Percentiles rank a stretch among this genome's conserved stretches.
These are phyloP conservation scores for Andricus grossulariae DNA, from an alignment of 1,140 invertebrate species.

Conservation along the genomic window DNA sequence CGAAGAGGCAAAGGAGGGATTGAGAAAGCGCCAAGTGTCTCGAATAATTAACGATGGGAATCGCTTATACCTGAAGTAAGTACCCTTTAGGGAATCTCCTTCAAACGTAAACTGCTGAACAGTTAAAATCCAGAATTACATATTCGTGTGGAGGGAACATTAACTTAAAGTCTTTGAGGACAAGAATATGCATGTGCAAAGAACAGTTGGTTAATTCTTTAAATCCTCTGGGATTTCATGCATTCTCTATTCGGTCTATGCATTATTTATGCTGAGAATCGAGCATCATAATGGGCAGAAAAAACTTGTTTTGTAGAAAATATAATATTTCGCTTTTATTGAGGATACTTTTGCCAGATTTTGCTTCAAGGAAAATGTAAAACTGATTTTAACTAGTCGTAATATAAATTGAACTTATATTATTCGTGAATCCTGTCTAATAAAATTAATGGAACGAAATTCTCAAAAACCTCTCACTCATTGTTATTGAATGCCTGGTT, in stretches of 20 bases:
- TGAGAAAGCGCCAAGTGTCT: neutral
- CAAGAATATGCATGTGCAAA: neutral
- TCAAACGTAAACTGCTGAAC: slow-evolving; percentile 5
- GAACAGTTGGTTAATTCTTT: slow-evolving; percentile 6
- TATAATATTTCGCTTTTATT: too few species aligned
- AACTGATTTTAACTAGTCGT: too few species aligned
- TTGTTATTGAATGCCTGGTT: too few species aligned
- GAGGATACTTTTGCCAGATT: too few species aligned
- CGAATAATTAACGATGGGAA: slow-evolving; percentile 10
- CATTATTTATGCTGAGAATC: neutral
- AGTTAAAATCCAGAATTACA: slow-evolving; percentile 1
- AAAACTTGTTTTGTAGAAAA: neutral
- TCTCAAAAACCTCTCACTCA: too few species aligned
- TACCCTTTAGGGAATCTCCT: neutral
- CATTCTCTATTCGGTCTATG: neutral
- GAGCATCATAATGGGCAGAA: too few species aligned
- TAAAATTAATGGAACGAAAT: too few species aligned
- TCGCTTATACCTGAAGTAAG: neutral
- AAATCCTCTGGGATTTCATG: neutral
- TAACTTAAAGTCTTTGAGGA: slow-evolving; percentile 20
- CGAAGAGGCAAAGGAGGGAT: too few species aligned
- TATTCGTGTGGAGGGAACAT: slow-evolving; percentile 13
- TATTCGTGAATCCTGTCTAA: too few species aligned
- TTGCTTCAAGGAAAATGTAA: too few species aligned
- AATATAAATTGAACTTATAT: too few species aligned